phyloP scores from a whole-genome alignment of 2,113 vertebrate genomes.

The Tychaedon coryphoeus region DNA sequence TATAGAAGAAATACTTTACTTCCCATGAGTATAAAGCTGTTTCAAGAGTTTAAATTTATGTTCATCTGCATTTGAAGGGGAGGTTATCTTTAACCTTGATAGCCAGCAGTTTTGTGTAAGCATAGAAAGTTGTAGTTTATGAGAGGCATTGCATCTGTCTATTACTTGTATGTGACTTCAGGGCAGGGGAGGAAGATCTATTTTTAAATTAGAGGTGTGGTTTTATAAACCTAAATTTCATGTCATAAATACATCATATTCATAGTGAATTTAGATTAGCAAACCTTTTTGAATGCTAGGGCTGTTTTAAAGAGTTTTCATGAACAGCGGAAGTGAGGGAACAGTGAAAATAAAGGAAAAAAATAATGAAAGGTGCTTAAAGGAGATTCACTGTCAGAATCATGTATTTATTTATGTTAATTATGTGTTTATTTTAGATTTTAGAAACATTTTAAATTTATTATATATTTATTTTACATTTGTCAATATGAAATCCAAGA shows the following conservation, averaged over 20 bases:
- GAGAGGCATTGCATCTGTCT: not conserved
- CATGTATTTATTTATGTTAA: not conserved
- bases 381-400: not conserved
- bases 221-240: not conserved
- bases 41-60: not conserved
- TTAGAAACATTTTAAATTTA: not conserved
- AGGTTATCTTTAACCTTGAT: not conserved
- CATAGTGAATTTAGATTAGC: not conserved
- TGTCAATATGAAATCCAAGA: not conserved
- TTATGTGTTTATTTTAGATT: not conserved
- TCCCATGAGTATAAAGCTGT: not conserved
- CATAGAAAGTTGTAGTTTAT: not conserved
- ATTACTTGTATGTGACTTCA: not conserved
- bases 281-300: not conserved
- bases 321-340: rapidly evolving
- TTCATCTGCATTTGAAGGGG: not conserved
- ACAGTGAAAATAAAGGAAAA: not conserved
- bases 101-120: not conserved
- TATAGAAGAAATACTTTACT: not conserved
- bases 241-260: not conserved
- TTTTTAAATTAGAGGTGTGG: not conserved
- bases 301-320: not conserved
- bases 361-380: not conserved
- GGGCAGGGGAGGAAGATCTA: not conserved
- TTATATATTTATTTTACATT: not conserved